A percentile compares a stretch with the other conserved stretches of the same genome.
These are phyloP conservation scores for Callipepla squamata DNA, from an alignment of 2,113 vertebrate genomes.

Conservation along the genomic window DNA sequence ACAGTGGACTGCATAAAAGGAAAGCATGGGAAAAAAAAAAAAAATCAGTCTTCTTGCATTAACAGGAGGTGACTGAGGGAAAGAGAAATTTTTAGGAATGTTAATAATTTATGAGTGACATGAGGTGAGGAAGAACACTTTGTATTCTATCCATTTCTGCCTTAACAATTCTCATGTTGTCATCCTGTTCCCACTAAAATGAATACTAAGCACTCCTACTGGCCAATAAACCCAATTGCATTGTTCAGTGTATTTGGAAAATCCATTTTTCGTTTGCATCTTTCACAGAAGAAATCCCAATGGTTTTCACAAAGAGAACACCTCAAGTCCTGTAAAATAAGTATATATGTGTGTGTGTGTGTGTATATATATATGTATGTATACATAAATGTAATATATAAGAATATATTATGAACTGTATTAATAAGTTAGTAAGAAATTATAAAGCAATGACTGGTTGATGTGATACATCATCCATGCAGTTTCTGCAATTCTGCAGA, in stretches of 20 bases:
- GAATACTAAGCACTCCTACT: background rate
- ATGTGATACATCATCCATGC: background rate
- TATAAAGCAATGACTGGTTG: background rate
- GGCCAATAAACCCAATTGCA: background rate
- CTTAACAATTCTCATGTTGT: background rate
- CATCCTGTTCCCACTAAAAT: background rate
- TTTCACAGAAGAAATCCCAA: background rate
- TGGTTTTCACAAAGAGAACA: background rate
- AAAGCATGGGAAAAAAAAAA: background rate
- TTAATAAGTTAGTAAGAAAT: background rate
- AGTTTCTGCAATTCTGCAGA: background rate
- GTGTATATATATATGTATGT: no score
- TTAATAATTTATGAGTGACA: slow-evolving; percentile 39
- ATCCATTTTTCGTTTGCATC: background rate
- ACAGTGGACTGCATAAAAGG: background rate
- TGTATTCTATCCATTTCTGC: background rate
- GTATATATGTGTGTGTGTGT: no score
- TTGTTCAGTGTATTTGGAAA: background rate
- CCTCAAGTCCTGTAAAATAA: background rate
- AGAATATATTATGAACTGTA: background rate
- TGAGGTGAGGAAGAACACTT: slow-evolving; percentile 7
- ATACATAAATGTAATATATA: background rate
- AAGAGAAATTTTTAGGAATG: background rate
- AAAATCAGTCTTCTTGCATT: background rate
- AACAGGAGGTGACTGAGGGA: background rate